Conservation (phyloP, 2,113 vertebrate genomes). For the Thinocorus orbignyianus region DNA sequence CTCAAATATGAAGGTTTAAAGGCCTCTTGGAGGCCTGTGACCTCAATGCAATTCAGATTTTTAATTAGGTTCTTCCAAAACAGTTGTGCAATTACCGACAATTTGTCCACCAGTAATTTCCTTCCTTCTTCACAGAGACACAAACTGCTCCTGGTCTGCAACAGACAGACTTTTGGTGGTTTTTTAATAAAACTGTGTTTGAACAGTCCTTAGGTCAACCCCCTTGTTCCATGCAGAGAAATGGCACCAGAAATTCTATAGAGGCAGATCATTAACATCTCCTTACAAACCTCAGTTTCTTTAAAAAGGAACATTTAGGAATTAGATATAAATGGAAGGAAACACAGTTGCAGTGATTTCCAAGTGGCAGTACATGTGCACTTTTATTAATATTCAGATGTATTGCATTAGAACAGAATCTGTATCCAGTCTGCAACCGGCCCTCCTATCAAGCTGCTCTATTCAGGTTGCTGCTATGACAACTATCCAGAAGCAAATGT, state of each 20-base stretch:
- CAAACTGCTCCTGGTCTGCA: background rate
- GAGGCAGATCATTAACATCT: background rate
- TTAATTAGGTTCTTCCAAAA: conserved; percentile 5
- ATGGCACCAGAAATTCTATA: background rate
- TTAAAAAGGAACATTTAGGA: background rate
- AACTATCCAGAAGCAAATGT: conserved; percentile 76
- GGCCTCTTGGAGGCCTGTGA: background rate
- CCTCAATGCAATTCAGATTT: background rate
- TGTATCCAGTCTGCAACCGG: background rate
- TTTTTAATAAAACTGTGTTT: conserved; percentile 3
- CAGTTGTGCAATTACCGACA: background rate
- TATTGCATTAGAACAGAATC: background rate
- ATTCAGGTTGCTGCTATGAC: conserved; percentile 79
- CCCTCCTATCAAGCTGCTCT: conserved; percentile 38
- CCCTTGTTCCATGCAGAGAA: background rate
- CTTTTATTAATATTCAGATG: conserved; percentile 21
- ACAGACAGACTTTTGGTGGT: background rate
- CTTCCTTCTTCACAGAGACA: conserved; percentile 10
- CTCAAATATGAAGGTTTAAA: background rate
- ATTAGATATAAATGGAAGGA: background rate
- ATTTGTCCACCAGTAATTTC: conserved; percentile 29
- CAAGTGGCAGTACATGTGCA: background rate
- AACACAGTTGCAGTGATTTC: background rate
- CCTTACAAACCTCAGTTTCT: background rate
- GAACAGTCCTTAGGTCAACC: background rate